Evolutionary conservation across 2,888 invertebrate species (phyloP).

Genomic region (Protophormia terraenovae): DNA sequence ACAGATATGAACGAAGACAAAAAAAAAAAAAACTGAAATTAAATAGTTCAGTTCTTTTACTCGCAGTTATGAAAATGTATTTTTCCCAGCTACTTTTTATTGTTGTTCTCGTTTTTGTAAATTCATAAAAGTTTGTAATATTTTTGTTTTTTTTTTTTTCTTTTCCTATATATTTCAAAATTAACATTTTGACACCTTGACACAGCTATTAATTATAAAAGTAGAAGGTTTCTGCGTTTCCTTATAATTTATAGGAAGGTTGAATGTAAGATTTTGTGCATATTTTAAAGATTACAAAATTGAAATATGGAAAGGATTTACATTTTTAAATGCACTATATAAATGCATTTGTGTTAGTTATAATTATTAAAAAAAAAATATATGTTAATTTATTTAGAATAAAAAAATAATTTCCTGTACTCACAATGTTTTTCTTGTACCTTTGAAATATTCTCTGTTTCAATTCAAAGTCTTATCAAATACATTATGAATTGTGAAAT

Average conservation of each 20-base stretch:
- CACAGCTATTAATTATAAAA: slow-evolving; percentile 49
- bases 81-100: background rate
- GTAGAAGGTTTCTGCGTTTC: background rate
- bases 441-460: too few species aligned
- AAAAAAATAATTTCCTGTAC: too few species aligned
- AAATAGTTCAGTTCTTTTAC: too few species aligned
- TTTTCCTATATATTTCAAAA: slow-evolving; percentile 6
- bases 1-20: background rate
- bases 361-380: too few species aligned
- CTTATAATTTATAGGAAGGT: background rate
- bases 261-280: background rate
- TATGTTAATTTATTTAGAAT: too few species aligned
- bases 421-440: too few species aligned
- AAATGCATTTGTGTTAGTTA: too few species aligned
- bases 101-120: background rate
- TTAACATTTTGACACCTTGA: slow-evolving; percentile 59
- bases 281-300: background rate
- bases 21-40: background rate
- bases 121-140: background rate
- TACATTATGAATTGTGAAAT: too few species aligned
- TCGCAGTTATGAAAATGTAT: too few species aligned
- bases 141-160: background rate
- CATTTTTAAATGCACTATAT: background rate
- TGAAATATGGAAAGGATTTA: background rate
- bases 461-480: too few species aligned